A percentile compares a stretch with the other conserved stretches of the same genome.
phyloP scores from a whole-genome alignment of 2,797 vertebrate species.

The Myoxocephalus aenaeus region DNA sequence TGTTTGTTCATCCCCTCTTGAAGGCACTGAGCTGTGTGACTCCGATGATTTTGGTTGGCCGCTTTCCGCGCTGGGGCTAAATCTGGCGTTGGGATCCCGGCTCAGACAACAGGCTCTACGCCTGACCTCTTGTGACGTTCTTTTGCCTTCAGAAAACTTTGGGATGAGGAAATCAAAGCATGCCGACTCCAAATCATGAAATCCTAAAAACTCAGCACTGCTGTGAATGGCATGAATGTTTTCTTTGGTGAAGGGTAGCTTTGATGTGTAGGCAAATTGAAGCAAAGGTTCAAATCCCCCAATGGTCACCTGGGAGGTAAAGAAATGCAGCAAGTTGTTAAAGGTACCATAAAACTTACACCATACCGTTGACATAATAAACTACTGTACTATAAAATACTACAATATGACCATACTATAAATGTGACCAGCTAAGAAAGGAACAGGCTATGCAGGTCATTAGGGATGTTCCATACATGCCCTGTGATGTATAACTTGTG shows the following conservation, averaged over 20 bases:
- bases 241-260: conserved; percentile 94
- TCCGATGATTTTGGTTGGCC: conserved; percentile 59
- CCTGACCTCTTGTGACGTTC: conserved; percentile 71
- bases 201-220: conserved; percentile 90
- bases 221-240: conserved; percentile 92
- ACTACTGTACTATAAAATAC: not conserved
- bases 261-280: conserved; percentile 96
- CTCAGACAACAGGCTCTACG: conserved; percentile 81
- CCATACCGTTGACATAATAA: not conserved
- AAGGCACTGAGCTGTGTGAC: conserved; percentile 65
- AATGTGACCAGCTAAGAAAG: conserved; percentile 6
- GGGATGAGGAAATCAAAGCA: conserved; percentile 96
- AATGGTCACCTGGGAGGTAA: conserved; percentile 88
- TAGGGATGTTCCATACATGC: not conserved
- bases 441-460: not conserved
- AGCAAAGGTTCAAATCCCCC: conserved; percentile 96
- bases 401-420: not conserved
- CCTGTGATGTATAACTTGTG: not conserved
- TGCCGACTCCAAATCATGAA: conserved; percentile 92
- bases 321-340: conserved; percentile 21
- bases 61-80: conserved; percentile 57
- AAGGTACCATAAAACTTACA: conserved; percentile 3
- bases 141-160: conserved; percentile 87
- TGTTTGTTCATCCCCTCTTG: conserved; percentile 73
- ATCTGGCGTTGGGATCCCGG: conserved; percentile 53